Conservation (phyloP, 2,113 vertebrate species). For the Salvelinus sp. region DNA sequence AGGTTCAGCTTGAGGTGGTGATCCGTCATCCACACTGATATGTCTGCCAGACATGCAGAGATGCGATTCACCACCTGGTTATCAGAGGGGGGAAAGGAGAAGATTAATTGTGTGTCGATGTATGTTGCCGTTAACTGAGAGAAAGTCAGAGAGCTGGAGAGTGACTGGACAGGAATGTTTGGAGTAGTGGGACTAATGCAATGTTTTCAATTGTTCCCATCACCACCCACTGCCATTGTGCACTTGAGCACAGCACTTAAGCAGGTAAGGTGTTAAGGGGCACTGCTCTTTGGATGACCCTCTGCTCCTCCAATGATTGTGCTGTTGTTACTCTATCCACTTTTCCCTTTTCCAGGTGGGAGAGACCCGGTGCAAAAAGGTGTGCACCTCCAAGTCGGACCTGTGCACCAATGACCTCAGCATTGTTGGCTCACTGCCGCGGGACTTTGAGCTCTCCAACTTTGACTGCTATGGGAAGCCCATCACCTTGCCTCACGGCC, state of each 20-base stretch:
- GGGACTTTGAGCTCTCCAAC: slow-evolving; percentile 98
- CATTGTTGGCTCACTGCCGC: slow-evolving; percentile 96
- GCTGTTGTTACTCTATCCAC: background rate
- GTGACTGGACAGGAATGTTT: background rate
- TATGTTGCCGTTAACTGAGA: background rate
- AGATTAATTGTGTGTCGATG: no score
- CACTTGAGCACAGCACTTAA: no score
- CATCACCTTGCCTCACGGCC: slow-evolving; percentile 77
- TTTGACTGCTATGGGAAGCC: slow-evolving; percentile 99
- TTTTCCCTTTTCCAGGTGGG: slow-evolving; percentile 78
- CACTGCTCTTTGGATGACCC: no score
- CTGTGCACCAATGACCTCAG: slow-evolving; percentile 97
- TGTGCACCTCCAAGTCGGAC: slow-evolving; percentile 98
- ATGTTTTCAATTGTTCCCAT: no score
- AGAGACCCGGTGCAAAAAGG: slow-evolving; percentile 96
- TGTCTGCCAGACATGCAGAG: no score
- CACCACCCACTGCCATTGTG: no score
- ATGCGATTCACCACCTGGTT: no score
- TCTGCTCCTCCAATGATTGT: no score
- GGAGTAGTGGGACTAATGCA: background rate
- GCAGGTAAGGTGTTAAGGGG: no score
- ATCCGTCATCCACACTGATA: no score
- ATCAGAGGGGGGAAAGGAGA: no score
- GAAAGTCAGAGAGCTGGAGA: background rate
- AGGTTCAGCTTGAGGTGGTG: no score